Conservation (phyloP, 1,140 invertebrate genomes). For the Ips nitidus region DNA sequence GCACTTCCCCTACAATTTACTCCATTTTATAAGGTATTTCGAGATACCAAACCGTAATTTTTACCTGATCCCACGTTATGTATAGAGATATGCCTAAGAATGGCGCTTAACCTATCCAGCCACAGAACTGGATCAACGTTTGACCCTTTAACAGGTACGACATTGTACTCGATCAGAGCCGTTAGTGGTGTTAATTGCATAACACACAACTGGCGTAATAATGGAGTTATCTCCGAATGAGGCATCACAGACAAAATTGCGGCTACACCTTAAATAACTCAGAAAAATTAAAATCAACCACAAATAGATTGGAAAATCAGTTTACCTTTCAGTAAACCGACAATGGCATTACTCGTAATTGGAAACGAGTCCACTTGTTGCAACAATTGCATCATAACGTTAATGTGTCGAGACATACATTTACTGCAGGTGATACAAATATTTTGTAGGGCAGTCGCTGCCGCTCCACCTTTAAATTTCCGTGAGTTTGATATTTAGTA, state of each 20-base stretch:
- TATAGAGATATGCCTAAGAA: conserved; percentile 76
- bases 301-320: no score
- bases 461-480: conserved; percentile 60
- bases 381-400: conserved; percentile 78
- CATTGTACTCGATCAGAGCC: conserved; percentile 58
- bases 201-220: conserved; percentile 77
- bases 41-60: background rate
- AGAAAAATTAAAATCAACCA: background rate
- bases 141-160: conserved; percentile 51
- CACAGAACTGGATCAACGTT: conserved; percentile 85
- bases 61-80: conserved; percentile 41
- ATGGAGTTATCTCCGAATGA: conserved; percentile 63
- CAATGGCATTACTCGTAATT: conserved; percentile 78
- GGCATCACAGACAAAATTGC: conserved; percentile 58
- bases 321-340: conserved; percentile 65
- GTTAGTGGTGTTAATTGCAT: conserved; percentile 73
- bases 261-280: conserved; percentile 39
- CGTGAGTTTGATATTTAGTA: background rate
- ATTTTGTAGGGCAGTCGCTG: conserved; percentile 73
- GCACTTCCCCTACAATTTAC: conserved; percentile 55
- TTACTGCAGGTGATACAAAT: conserved; percentile 78
- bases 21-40: background rate
- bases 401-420: conserved; percentile 80
- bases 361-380: conserved; percentile 76
- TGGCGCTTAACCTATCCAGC: conserved; percentile 87